Conservation (phyloP, 2,113 vertebrate genomes). For the Pachyramphus minor region DNA sequence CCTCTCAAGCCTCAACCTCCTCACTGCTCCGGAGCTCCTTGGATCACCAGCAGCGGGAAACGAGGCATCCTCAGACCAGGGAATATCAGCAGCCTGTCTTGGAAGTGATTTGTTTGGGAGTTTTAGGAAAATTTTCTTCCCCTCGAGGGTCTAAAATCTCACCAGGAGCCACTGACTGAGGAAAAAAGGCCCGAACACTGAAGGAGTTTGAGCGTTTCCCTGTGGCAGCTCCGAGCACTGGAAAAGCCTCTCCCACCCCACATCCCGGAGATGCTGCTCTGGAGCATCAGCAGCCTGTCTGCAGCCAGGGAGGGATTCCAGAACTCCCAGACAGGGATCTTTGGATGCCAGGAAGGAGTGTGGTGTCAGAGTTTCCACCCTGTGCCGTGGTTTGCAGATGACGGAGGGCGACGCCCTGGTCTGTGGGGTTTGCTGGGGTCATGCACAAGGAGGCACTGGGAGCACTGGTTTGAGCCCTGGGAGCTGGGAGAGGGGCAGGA, state of each 20-base stretch:
- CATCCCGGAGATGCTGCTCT: neutral
- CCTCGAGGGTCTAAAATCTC: neutral
- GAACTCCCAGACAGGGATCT: neutral
- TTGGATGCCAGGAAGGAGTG: neutral
- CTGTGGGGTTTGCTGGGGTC: neutral
- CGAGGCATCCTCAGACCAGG: neutral
- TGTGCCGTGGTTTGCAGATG: neutral
- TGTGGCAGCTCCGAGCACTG: accelerated
- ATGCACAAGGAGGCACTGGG: neutral
- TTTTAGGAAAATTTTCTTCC: neutral
- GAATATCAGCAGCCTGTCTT: neutral
- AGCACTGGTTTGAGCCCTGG: neutral
- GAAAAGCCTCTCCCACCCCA: accelerated
- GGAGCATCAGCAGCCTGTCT: neutral
- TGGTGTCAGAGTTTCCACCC: neutral
- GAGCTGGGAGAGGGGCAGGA: neutral
- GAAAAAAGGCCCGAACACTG: neutral
- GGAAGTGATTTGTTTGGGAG: neutral
- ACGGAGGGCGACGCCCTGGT: accelerated
- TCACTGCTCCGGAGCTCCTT: neutral
- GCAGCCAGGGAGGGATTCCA: neutral
- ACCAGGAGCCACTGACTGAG: neutral
- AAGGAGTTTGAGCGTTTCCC: neutral
- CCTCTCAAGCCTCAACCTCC: neutral
- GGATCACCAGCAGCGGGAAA: neutral